Evolutionary conservation across 2,888 invertebrate species (phyloP).

Genomic region (Ditula angustiorana): DNA sequence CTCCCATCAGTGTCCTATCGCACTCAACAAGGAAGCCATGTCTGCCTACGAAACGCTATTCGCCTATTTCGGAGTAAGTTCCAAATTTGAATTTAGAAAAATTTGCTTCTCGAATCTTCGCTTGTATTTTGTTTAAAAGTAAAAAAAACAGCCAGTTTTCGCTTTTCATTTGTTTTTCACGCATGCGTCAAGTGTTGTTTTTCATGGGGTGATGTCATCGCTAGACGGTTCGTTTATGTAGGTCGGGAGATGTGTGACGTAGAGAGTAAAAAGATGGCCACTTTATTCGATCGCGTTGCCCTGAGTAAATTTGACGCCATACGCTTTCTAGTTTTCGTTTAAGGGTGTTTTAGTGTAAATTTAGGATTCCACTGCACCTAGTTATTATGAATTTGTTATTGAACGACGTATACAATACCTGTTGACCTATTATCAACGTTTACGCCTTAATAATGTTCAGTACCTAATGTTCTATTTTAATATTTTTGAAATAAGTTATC

Average conservation of each 20-base stretch:
- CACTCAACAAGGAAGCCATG: constrained; percentile 64
- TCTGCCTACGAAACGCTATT: constrained; percentile 56
- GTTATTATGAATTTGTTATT: too few species aligned
- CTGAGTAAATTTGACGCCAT: not conserved
- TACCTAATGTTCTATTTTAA: too few species aligned
- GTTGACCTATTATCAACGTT: too few species aligned
- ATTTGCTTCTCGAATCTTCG: not conserved
- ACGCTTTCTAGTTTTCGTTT: too few species aligned
- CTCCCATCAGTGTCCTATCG: constrained; percentile 61
- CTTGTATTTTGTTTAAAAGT: constrained; percentile 4
- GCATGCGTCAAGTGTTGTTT: constrained; percentile 51
- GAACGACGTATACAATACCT: too few species aligned
- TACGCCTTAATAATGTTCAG: too few species aligned
- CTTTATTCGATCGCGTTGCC: not conserved
- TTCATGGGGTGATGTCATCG: constrained; percentile 50
- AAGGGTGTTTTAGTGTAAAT: too few species aligned
- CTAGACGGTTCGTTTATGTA: constrained; percentile 47
- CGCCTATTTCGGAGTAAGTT: constrained; percentile 71
- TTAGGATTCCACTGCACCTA: too few species aligned
- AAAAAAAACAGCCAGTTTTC: constrained; percentile 3
- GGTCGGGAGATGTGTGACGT: constrained; percentile 45
- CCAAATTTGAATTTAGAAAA: not conserved
- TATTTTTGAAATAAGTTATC: too few species aligned
- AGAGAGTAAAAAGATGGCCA: constrained; percentile 18
- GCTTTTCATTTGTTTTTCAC: constrained; percentile 36